Base-by-base conservation (phyloP, 1,140 invertebrate species). In the Drosophila arawakana region DNA sequence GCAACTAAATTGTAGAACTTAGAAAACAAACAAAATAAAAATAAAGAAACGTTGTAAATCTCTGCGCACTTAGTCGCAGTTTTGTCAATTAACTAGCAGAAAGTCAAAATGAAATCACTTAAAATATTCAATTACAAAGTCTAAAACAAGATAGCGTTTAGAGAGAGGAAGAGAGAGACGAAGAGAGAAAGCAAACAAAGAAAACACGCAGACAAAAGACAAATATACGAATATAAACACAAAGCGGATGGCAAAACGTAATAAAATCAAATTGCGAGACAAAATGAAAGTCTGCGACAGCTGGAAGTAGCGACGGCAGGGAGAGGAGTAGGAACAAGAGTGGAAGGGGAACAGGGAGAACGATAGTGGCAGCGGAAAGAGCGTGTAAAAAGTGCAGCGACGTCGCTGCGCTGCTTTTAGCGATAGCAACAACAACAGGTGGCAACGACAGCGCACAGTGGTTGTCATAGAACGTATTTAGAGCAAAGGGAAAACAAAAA, bases 61-160 rank as follows among this genome's bases (percentile, higher is more conserved):
- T 67, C 30, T n/a, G 35, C 35, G 72, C 55, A 61, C 67, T 82
- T 35, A 68, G 67, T 55, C 37, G 52, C 41, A 30, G 50, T 62
- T 74, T 69, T 77, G 69, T 68, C 81, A 85, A 81, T 80, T 85
- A 81, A 74, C 43, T 49, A 54, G 49, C 61, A 49, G 60, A 68
- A 78, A 66, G 66, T 62, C 61, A 78, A 76, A 81, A 76, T 41
- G 41, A 57, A 86, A 73, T 88, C 83, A 88, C 80, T 86, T 83
- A 88, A 88, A 88, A 84, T 88, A 80, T 86, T 88, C 70, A 83
- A 86, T 86, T 86, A 86, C 83, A 61, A 80, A 80, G 69, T 69
- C 83, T 83, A 88, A 77, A 82, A 69, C 69, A 58, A 73, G 59
- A 47, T 37, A 67, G 9, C 25, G 13, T 18, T 10, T 18, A 41